Base-by-base conservation (phyloP, 2,113 vertebrate genomes). In the Pygoscelis adeliae region DNA sequence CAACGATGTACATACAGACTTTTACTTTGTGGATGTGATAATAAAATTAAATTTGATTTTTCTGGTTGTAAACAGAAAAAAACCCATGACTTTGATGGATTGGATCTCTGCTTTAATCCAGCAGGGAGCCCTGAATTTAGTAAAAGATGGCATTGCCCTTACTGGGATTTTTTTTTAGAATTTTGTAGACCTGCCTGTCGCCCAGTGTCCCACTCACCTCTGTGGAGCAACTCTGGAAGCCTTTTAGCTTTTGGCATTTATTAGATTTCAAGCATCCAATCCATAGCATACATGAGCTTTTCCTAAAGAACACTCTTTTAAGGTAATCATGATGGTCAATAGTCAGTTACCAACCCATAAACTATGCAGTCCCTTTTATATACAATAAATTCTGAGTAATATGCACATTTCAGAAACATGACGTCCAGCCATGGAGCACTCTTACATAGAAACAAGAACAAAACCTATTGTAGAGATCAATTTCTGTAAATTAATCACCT, bases 61-160 rank as follows among this genome's bases (percentile, higher is more conserved):
- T 49, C 46, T 74, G 8, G 1, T 50, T 72, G 9, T 26, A 59
- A 84, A 84, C 17, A 67, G 46, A 29, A 67, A 30, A 86, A 16
- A 32, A 22, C 0, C 0, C 3, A 0, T 30, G 10, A 11, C 53
- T 89, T 58, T 59, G 19, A 29, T 26, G 9, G 34, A 47, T 82
- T 55, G 15, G 6, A 36, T 74, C 26, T 70, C 42, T 76, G 21
- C 0, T 2, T 53, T 87, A 62, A 52, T 42, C 7, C 10, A 59
- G 7, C 4, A 56, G 34, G 44, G 20, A 67, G 10, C 12, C 12
- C 14, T 20, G 16, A 70, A 30, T 78, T 52, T 73, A 73, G 32
- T 61, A n/a, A 58, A 87, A 8, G 6, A n/a, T 10, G 78, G 1
- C 3, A 36, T 11, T 90, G 29, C 9, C 15, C 7, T 59, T 82